These are phyloP conservation scores for Rhegmatorhina hoffmannsi DNA, from an alignment of 2,113 vertebrate genomes.

Conservation along the genomic window DNA sequence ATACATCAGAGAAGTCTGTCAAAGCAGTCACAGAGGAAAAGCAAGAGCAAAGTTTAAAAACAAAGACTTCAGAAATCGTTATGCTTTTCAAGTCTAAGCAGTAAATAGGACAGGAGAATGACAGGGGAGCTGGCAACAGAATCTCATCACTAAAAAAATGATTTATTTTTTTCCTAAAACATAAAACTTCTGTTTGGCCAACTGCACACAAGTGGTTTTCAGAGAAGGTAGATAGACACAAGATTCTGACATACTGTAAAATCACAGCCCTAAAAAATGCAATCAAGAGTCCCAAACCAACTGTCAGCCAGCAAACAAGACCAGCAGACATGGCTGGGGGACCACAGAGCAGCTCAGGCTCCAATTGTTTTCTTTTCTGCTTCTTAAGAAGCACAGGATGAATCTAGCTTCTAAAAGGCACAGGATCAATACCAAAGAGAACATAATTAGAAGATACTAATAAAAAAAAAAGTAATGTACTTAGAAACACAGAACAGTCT, in stretches of 20 bases:
- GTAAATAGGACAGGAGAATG: slow-evolving; percentile 45
- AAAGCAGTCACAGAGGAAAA: slow-evolving; percentile 55
- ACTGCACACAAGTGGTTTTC: slow-evolving; percentile 25
- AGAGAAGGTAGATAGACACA: background rate
- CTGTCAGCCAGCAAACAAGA: slow-evolving; percentile 7
- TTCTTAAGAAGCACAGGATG: background rate
- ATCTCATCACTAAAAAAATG: background rate
- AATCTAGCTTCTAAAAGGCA: background rate
- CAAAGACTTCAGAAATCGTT: slow-evolving; percentile 53
- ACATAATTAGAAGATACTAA: background rate
- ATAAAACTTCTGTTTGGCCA: slow-evolving; percentile 24
- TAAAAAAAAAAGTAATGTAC: background rate
- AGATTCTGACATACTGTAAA: background rate
- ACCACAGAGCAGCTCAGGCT: background rate
- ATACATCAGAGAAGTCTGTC: slow-evolving; percentile 59
- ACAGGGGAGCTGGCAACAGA: slow-evolving; percentile 46
- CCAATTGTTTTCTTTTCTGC: background rate
- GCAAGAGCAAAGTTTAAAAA: slow-evolving; percentile 58
- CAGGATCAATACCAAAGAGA: background rate
- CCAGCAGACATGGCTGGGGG: background rate
- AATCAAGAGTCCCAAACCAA: background rate
- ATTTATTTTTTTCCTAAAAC: background rate
- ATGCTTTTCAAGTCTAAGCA: slow-evolving; percentile 46
- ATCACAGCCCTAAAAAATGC: background rate
- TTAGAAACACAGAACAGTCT: background rate